phyloP scores from a whole-genome alignment of 2,113 vertebrate genomes.

The Enhydra lutris region DNA sequence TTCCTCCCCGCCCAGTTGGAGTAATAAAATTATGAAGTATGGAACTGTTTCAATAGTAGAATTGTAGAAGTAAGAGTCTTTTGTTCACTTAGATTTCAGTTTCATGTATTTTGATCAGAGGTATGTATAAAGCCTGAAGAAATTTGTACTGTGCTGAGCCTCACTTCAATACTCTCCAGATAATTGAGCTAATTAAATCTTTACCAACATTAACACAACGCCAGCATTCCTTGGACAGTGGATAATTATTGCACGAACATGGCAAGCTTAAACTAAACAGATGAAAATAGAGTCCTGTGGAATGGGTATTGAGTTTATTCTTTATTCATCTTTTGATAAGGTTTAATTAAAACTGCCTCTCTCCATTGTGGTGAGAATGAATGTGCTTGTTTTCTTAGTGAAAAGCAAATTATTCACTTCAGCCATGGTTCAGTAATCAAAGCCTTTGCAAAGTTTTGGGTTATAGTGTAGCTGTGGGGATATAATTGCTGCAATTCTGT shows the following conservation, averaged over 20 bases:
- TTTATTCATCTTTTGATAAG: conserved; percentile 97
- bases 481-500: conserved; percentile 87
- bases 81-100: conserved; percentile 79
- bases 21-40: conserved; percentile 77
- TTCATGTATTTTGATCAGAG: conserved; percentile 83
- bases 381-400: conserved; percentile 94
- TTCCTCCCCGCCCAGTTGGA: conserved; percentile 56
- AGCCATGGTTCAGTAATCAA: conserved; percentile 95
- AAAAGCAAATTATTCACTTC: conserved; percentile 95
- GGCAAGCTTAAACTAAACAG: conserved; percentile 88
- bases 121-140: conserved; percentile 83
- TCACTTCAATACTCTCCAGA: conserved; percentile 83
- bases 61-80: conserved; percentile 70
- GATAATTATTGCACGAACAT: conserved; percentile 88
- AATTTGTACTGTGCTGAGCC: conserved; percentile 81
- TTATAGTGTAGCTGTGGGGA: conserved; percentile 88
- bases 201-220: conserved; percentile 89
- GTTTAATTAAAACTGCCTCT: conserved; percentile 98
- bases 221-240: conserved; percentile 84
- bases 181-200: conserved; percentile 92
- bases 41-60: conserved; percentile 70
- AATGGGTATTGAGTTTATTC: conserved; percentile 89
- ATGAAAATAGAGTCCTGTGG: conserved; percentile 88
- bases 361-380: conserved; percentile 91
- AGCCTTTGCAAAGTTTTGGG: conserved; percentile 89